Conservation (phyloP, 2,113 vertebrate species). For the Xiphias gladius region DNA sequence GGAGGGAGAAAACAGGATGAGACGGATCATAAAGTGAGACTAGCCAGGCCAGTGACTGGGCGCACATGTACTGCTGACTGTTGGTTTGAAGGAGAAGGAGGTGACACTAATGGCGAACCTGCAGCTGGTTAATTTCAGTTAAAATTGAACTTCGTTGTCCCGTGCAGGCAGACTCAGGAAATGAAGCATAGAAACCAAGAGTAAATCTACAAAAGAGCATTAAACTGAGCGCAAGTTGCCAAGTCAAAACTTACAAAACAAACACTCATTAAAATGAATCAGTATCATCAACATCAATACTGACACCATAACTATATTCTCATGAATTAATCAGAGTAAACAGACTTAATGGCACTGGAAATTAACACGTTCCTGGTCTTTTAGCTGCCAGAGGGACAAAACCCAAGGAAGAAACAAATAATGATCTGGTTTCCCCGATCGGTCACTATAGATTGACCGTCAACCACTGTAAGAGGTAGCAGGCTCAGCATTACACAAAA, state of each 20-base stretch:
- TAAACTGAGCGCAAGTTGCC: background rate
- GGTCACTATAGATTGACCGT: background rate
- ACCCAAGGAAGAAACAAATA: background rate
- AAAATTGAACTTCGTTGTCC: background rate
- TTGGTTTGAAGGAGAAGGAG: background rate
- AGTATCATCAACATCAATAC: background rate
- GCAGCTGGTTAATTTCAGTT: background rate
- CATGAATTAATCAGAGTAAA: conserved; percentile 1
- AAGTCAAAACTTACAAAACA: conserved; percentile 12
- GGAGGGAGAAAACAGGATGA: background rate
- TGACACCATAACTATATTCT: background rate
- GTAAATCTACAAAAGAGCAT: background rate
- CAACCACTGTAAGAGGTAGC: too few species aligned
- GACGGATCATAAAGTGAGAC: background rate
- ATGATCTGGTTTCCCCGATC: background rate
- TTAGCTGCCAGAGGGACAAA: background rate
- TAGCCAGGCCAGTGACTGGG: background rate
- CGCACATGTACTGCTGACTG: background rate
- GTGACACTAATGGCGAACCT: background rate
- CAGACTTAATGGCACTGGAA: background rate
- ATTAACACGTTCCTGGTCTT: background rate
- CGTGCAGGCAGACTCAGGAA: background rate
- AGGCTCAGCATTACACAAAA: background rate
- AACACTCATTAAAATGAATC: background rate
- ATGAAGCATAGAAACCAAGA: background rate